Evolutionary conservation across 2,113 vertebrate genomes (phyloP), one percentile per base, ranked within the genome.

Genomic region (Pangasianodon gigas): DNA sequence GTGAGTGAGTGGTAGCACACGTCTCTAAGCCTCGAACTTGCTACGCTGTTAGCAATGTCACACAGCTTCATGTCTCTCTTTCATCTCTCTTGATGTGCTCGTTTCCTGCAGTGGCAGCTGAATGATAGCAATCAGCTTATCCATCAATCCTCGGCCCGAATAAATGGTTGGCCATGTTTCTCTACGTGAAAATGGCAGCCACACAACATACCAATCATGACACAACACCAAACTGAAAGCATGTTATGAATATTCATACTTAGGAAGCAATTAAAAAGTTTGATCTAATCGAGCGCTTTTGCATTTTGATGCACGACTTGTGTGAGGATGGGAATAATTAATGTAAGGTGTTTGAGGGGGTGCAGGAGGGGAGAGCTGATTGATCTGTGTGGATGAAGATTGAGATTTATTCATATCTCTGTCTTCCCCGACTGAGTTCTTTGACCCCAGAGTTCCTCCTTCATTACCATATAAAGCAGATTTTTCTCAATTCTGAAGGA

Each of bases 381-480:
- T 92, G 92, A 92, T 92, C 88, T 85, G 85, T 82, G 84, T 24
- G 46, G 89, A 87, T 90, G 69, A 91, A 84, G 89, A 84, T 90
- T 91, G 67, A 75, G 87, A 92, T 93, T 91, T 91, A 93, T 92
- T 93, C 91, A 69, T 82, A 60, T 93, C 79, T 89, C 86, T 91
- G 84, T 87, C 60, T 87, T 90, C 58, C 87, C 91, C 71, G 82
- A 85, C 87, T 88, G 85, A 92, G 71, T 90, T 81, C 90, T 90
- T 77, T 90, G 90, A 92, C 92, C 91, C 88, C 84, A 48, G 79
- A 88, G 87, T 89, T 87, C 84, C 85, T 37, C 54, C 84, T 90
- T 93, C 91, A 92, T 94, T 89, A 58, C 74, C 91, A 86, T 91
- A 94, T 85, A 87, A 92, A 93, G 84, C 84, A 92, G 89, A 77